Percentiles rank a stretch among this genome's conserved stretches.
phyloP scores from a whole-genome alignment of 2,888 invertebrate genomes.

The Rapana venosa region DNA sequence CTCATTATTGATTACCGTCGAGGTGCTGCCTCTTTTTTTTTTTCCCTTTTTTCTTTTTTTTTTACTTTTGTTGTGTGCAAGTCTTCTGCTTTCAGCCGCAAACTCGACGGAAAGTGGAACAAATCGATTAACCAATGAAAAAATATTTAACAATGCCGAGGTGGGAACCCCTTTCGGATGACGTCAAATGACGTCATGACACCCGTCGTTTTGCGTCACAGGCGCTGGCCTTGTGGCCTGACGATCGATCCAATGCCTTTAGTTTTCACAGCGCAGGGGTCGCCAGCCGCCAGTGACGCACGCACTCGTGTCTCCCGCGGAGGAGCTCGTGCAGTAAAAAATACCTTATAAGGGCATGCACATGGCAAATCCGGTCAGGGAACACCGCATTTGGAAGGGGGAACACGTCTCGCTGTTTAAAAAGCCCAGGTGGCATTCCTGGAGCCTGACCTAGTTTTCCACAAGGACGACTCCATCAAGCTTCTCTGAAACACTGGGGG shows the following conservation, averaged over 20 bases:
- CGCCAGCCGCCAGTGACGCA: constrained; percentile 37
- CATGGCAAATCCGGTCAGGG: constrained; percentile 34
- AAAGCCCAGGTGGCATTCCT: constrained; percentile 22
- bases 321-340: constrained; percentile 36
- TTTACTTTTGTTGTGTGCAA: background rate
- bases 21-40: background rate
- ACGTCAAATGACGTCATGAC: constrained; percentile 41
- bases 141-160: constrained; percentile 20
- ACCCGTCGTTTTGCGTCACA: constrained; percentile 34
- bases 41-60: background rate
- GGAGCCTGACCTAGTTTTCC: constrained; percentile 32
- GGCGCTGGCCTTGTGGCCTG: constrained; percentile 42
- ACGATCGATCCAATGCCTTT: constrained; percentile 32
- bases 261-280: constrained; percentile 15
- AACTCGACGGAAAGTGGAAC: background rate
- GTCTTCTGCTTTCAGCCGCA: background rate
- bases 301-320: constrained; percentile 22
- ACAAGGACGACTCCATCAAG: background rate
- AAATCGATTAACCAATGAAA: constrained; percentile 40
- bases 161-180: constrained; percentile 34
- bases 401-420: background rate
- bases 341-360: constrained; percentile 42
- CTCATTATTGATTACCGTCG: background rate
- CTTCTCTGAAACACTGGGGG: background rate
- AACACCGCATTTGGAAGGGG: constrained; percentile 39